Percentiles rank a stretch among this genome's conserved stretches.
Evolutionary conservation across 1,140 invertebrate genomes (phyloP).

Genomic region (Neodiprion pinetum): DNA sequence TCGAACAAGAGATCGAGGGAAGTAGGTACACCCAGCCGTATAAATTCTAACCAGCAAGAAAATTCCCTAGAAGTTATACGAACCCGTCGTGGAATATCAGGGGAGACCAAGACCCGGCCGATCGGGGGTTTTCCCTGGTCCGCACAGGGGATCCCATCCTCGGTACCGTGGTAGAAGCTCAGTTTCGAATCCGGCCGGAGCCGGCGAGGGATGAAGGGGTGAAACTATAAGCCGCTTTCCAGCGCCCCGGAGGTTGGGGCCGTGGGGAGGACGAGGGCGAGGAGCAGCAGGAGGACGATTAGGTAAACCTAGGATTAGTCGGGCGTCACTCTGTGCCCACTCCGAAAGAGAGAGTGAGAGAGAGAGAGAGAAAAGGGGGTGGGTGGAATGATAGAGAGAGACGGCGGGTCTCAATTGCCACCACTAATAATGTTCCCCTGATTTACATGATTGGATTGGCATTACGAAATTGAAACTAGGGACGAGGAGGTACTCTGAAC

Average conservation of each 20-base stretch:
- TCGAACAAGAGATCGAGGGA: no score
- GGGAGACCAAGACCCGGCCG: no score
- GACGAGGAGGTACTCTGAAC: no score
- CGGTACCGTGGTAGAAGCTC: not conserved
- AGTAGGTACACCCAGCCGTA: no score
- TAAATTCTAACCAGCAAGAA: no score
- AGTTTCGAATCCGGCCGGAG: not conserved
- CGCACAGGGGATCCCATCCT: not conserved
- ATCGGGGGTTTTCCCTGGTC: not conserved
- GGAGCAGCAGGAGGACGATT: conserved; percentile 47
- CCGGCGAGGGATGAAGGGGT: conserved; percentile 40
- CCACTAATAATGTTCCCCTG: conserved; percentile 59
- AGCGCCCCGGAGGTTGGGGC: conserved; percentile 42
- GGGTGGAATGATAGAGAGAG: not conserved
- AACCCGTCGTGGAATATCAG: no score
- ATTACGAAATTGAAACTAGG: conserved; percentile 60
- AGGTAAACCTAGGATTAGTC: conserved; percentile 63
- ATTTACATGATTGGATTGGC: conserved; percentile 64
- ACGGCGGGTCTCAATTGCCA: conserved; percentile 52
- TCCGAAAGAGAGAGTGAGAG: not conserved
- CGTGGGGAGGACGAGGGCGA: conserved; percentile 13
- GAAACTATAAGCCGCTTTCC: conserved; percentile 60
- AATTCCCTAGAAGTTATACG: no score
- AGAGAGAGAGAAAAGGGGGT: not conserved
- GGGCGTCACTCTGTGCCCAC: conserved; percentile 42